Evolutionary conservation across 1,140 invertebrate genomes (phyloP), one percentile per base, ranked within the genome.

Genomic region (Lordiphosa clarofinis): DNA sequence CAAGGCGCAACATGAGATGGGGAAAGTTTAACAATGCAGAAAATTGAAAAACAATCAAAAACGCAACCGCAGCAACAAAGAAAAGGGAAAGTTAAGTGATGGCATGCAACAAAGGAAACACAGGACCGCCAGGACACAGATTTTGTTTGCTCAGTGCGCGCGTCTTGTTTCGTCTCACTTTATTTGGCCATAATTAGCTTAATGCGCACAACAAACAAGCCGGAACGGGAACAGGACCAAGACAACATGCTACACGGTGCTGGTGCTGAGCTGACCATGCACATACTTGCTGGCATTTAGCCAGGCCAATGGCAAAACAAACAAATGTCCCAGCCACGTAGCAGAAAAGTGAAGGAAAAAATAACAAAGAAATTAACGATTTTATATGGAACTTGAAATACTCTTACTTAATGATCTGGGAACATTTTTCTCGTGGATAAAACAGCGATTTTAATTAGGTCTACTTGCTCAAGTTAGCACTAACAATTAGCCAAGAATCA

Each of bases 1-100:
- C 78, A 84, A 84, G 38, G 28, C 73, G 55, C 54, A 64, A 72
- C 48, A 72, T 38, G 53, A 60, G 49, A 71, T 61, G 24, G 60
- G 42, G 62, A 66, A 70, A 73, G 73, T 86, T 81, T 87, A 88
- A 88, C 87, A 88, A 87, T 78, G 86, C 86, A 75, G 76, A 88
- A 88, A 88, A 88, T 88, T 79, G 76, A 87, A 87, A 86, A 86
- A 88, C 81, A 87, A 88, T 87, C 67, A 71, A 46, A 78, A 48
- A 62, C 54, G 56, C 64, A 58, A 68, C 76, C 72, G 40, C 66
- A 67, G 28, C 73, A 43, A 4, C 43, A 31, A 37, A n/a, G 15
- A 36, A 52, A 46, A 63, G 46, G 36, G 62, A 64, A 82, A 81
- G 76, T 76, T 76, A 82, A 82, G 78, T 82, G 76, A 47, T 60